Conservation (phyloP, 37 sponge, comb jelly and placozoan genomes). For the Axinella damicornis region DNA sequence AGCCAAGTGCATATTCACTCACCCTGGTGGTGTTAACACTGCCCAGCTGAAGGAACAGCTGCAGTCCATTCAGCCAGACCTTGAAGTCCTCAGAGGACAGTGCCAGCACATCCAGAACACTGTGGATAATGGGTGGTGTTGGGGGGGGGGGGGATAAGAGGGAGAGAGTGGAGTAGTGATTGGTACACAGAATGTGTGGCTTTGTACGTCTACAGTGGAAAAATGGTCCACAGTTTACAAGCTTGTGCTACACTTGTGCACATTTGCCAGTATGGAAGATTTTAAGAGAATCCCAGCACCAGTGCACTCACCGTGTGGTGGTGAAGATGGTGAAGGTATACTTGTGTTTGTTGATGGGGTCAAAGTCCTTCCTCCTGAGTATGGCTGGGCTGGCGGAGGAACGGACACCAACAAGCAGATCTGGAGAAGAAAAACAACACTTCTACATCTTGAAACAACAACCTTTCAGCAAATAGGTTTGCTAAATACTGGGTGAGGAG, state of each 20-base stretch:
- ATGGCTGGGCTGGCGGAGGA: slow-evolving; percentile 77
- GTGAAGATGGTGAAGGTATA: slow-evolving; percentile 83
- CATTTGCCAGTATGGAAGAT: too few species aligned
- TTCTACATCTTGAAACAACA: too few species aligned
- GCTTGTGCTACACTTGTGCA: too few species aligned
- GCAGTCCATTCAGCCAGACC: slow-evolving; percentile 74
- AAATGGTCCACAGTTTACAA: too few species aligned
- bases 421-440: slow-evolving; percentile 5
- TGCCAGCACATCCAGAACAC: slow-evolving; percentile 69
- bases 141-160: too few species aligned
- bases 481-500: too few species aligned
- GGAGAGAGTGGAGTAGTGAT: too few species aligned
- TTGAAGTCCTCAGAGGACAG: slow-evolving; percentile 74
- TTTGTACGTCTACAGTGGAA: too few species aligned
- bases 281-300: too few species aligned
- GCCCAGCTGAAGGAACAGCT: slow-evolving; percentile 62
- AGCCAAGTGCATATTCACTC: too few species aligned
- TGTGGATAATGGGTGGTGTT: neutral
- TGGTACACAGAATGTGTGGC: too few species aligned
- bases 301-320: slow-evolving; percentile 30
- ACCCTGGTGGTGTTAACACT: slow-evolving; percentile 54
- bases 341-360: slow-evolving; percentile 80
- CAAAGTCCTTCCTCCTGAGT: slow-evolving; percentile 81
- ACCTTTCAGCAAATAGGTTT: too few species aligned
- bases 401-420: slow-evolving; percentile 74